Percentiles rank a stretch among this genome's conserved stretches.
These are phyloP conservation scores for Vireo griseus DNA, from an alignment of 2,797 vertebrate genomes.

Conservation along the genomic window DNA sequence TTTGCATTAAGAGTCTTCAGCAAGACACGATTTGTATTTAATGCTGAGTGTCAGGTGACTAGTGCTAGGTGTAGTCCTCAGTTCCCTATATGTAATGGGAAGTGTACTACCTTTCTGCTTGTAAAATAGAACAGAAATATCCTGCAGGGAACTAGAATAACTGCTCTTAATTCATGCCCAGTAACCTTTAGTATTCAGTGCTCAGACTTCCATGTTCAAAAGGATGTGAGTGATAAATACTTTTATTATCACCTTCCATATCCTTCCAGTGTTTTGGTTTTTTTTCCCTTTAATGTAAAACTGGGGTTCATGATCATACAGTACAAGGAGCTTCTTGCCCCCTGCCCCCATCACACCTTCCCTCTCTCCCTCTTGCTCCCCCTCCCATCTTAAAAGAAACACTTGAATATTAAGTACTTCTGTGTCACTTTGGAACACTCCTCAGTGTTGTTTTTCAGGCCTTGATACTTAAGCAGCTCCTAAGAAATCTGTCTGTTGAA, in stretches of 20 bases:
- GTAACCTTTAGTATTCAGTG: neutral
- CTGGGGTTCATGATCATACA: neutral
- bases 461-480: neutral
- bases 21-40: neutral
- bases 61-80: neutral
- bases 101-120: neutral
- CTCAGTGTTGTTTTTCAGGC: neutral
- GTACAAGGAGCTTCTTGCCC: neutral
- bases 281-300: neutral
- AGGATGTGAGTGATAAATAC: neutral
- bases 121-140: neutral
- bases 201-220: neutral
- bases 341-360: neutral
- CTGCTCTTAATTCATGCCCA: neutral
- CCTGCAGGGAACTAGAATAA: neutral
- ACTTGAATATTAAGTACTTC: neutral
- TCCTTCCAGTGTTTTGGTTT: neutral
- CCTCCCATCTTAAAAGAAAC: neutral
- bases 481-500: neutral
- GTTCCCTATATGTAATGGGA: neutral
- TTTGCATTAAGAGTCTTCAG: neutral
- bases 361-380: rapidly evolving
- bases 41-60: neutral
- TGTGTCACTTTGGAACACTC: neutral
- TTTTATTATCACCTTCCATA: neutral